These are phyloP conservation scores for Gonioctena quinquepunctata DNA, from an alignment of 1,140 invertebrate genomes.

Conservation along the genomic window DNA sequence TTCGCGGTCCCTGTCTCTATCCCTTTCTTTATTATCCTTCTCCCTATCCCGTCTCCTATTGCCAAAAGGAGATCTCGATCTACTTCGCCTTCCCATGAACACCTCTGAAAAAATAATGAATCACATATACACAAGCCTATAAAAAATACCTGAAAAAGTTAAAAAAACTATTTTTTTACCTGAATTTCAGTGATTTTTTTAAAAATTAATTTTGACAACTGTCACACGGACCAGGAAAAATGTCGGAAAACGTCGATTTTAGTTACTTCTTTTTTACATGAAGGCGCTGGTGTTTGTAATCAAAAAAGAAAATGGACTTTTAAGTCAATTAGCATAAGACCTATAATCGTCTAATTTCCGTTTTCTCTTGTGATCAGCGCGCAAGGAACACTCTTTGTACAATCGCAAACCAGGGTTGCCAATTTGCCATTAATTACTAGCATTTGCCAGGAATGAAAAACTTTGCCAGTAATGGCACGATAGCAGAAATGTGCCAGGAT, in stretches of 20 bases:
- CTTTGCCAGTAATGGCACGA: too few relatives aligned
- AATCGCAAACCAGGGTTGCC: too few relatives aligned
- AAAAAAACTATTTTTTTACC: constrained; percentile 42
- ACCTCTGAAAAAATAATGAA: constrained; percentile 25
- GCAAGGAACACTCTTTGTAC: too few relatives aligned
- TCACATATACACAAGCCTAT: background rate
- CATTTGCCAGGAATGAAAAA: too few relatives aligned
- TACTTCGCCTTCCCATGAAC: constrained; percentile 51
- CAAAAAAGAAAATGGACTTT: background rate
- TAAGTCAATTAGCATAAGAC: constrained; percentile 8
- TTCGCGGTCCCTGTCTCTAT: constrained; percentile 58
- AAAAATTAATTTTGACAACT: constrained; percentile 43
- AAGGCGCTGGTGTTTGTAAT: constrained; percentile 44
- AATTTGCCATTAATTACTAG: too few relatives aligned
- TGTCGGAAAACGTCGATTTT: constrained; percentile 50
- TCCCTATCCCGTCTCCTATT: constrained; percentile 48
- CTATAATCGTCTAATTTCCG: constrained; percentile 10
- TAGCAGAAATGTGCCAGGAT: too few relatives aligned
- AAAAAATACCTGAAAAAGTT: background rate
- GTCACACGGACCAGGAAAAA: constrained; percentile 43
- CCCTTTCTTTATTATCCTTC: constrained; percentile 54
- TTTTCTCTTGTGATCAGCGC: background rate
- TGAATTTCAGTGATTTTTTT: constrained; percentile 31
- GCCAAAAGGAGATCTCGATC: constrained; percentile 50
- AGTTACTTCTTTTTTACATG: constrained; percentile 49